A percentile compares a stretch with the other conserved stretches of the same genome.
Evolutionary conservation across 2,888 invertebrate genomes (phyloP).

Genomic region (Meiosimyza platycephala): DNA sequence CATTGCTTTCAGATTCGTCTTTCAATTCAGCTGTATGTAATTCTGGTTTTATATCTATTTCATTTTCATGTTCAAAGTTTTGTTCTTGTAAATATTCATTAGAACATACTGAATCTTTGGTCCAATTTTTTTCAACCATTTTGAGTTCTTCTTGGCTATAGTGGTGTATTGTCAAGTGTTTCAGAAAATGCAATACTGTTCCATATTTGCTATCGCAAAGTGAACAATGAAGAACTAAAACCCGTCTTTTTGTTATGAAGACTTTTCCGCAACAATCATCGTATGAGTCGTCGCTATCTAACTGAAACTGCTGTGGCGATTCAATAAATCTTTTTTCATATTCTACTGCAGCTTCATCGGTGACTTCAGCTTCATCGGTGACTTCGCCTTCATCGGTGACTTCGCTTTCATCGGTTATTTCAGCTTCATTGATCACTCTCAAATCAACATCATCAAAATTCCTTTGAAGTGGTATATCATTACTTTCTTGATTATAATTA

Average conservation of each 20-base stretch:
- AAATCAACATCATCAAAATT: too few species aligned
- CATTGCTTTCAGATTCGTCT: too few species aligned
- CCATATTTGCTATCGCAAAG: conserved; percentile 41
- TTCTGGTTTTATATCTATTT: conserved; percentile 28
- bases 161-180: conserved; percentile 41
- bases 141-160: conserved; percentile 22
- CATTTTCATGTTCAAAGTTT: conserved; percentile 15
- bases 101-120: too few species aligned
- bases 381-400: too few species aligned
- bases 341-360: background rate
- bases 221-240: conserved; percentile 41
- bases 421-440: too few species aligned
- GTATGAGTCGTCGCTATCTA: conserved; percentile 33
- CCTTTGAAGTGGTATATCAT: too few species aligned
- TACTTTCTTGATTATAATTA: too few species aligned
- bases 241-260: conserved; percentile 40
- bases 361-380: too few species aligned
- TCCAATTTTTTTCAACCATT: conserved; percentile 17
- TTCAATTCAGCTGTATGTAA: background rate
- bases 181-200: conserved; percentile 36
- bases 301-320: background rate
- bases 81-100: background rate
- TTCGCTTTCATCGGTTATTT: too few species aligned
- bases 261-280: conserved; percentile 46
- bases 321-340: background rate